phyloP scores from a whole-genome alignment of 2,113 vertebrate species.

The Micronisus gabar region DNA sequence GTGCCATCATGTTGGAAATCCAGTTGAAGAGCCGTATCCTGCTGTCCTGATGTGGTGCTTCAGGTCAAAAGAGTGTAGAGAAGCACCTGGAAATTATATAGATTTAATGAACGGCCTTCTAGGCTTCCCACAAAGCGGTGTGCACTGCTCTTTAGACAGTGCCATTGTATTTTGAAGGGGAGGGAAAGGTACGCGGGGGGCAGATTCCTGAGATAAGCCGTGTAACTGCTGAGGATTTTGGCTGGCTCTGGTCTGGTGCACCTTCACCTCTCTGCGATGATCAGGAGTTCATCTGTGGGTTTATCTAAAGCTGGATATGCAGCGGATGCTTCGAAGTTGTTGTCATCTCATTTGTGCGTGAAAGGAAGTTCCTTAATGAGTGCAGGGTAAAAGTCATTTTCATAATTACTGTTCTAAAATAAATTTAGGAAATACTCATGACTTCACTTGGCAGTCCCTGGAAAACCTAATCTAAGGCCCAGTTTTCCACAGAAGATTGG shows the following conservation, averaged over 20 bases:
- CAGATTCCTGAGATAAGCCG: not conserved
- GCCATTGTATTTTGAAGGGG: not conserved
- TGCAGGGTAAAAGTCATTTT: not conserved
- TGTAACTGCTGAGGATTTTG: not conserved
- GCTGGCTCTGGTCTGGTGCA: not conserved
- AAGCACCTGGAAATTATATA: not conserved
- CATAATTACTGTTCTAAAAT: not conserved
- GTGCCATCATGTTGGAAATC: not conserved
- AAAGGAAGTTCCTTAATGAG: not conserved
- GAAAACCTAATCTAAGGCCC: not conserved
- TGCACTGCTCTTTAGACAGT: not conserved
- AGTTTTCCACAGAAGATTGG: not conserved
- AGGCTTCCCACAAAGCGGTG: fast-evolving
- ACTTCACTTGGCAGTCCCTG: not conserved
- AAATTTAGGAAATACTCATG: not conserved
- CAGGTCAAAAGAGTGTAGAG: not conserved
- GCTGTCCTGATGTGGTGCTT: not conserved
- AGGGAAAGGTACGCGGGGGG: fast-evolving
- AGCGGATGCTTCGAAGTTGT: fast-evolving
- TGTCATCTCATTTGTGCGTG: fast-evolving
- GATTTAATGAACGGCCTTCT: not conserved
- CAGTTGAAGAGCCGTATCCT: fast-evolving
- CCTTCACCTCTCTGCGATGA: not conserved
- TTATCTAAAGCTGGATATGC: not conserved
- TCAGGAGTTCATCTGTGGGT: not conserved